Evolutionary conservation across 2,797 vertebrate species (phyloP).

Genomic region (Lutjanus argentimaculatus): DNA sequence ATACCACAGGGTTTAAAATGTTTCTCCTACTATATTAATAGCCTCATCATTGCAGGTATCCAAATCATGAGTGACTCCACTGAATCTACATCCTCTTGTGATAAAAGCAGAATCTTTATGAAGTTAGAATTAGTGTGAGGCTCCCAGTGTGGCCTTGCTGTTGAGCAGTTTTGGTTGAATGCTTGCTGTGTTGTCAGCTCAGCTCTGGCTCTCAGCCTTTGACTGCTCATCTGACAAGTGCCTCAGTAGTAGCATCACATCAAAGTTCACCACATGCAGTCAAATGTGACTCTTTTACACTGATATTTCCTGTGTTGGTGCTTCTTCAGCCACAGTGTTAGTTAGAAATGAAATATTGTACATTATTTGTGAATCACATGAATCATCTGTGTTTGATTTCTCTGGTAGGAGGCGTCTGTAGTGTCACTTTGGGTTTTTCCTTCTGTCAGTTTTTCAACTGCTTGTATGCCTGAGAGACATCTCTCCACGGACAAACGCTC

Average conservation of each 20-base stretch:
- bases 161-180: constrained; percentile 21
- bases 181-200: constrained; percentile 38
- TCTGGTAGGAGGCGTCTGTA: constrained; percentile 21
- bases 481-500: constrained; percentile 15
- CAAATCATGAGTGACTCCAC: neutral
- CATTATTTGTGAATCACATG: constrained; percentile 30
- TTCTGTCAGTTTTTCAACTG: constrained; percentile 51
- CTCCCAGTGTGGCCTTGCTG: constrained; percentile 28
- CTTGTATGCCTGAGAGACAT: constrained; percentile 36
- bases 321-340: neutral
- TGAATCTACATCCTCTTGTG: neutral
- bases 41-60: neutral
- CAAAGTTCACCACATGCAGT: constrained; percentile 24
- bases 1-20: too few species aligned
- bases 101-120: constrained; percentile 11
- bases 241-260: constrained; percentile 37
- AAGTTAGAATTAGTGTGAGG: constrained; percentile 29
- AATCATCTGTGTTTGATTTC: constrained; percentile 31
- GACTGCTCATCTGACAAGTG: constrained; percentile 40
- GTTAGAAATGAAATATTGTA: constrained; percentile 13
- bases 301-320: neutral
- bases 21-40: neutral
- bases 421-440: constrained; percentile 48
- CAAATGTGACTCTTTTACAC: constrained; percentile 22
- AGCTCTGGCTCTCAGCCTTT: constrained; percentile 39